Evolutionary conservation across 2,113 vertebrate species (phyloP).

Genomic region (Sapayoa aenigma): DNA sequence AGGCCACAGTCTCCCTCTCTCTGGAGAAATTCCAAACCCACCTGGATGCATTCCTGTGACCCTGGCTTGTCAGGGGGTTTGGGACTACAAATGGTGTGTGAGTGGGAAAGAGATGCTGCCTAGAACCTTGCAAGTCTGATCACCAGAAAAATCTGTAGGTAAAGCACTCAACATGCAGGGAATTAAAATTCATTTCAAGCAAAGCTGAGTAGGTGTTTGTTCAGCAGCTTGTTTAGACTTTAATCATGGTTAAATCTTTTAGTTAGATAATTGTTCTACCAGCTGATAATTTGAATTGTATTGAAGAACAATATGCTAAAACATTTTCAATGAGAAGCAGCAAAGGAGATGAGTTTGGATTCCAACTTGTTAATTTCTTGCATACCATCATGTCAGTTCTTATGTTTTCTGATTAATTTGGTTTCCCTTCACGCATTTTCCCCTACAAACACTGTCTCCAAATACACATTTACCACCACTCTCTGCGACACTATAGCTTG

Average conservation of each 20-base stretch:
- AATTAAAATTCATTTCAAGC: neutral
- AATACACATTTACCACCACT: neutral
- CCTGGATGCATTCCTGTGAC: neutral
- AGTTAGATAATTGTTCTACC: slow-evolving; percentile 46
- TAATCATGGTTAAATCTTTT: slow-evolving; percentile 43
- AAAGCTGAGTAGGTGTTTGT: neutral
- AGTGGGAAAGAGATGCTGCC: neutral
- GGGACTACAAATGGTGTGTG: too few relatives aligned
- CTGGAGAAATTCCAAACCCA: neutral
- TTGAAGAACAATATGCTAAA: slow-evolving; percentile 7
- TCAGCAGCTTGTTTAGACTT: slow-evolving; percentile 38
- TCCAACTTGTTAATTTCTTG: neutral
- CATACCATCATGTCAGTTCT: neutral
- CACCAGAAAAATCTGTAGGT: neutral
- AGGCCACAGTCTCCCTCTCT: neutral
- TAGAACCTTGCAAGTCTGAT: neutral
- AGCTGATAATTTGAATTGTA: slow-evolving; percentile 34
- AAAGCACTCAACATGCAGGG: neutral
- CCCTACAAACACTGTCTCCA: neutral
- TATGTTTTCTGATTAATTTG: neutral
- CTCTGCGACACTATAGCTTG: neutral
- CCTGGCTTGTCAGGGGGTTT: neutral
- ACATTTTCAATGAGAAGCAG: neutral
- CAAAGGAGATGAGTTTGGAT: neutral
- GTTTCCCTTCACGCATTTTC: neutral